Evolutionary conservation across 1,140 invertebrate genomes (phyloP), one percentile per base, ranked within the genome.

Genomic region (Nasonia giraulti): DNA sequence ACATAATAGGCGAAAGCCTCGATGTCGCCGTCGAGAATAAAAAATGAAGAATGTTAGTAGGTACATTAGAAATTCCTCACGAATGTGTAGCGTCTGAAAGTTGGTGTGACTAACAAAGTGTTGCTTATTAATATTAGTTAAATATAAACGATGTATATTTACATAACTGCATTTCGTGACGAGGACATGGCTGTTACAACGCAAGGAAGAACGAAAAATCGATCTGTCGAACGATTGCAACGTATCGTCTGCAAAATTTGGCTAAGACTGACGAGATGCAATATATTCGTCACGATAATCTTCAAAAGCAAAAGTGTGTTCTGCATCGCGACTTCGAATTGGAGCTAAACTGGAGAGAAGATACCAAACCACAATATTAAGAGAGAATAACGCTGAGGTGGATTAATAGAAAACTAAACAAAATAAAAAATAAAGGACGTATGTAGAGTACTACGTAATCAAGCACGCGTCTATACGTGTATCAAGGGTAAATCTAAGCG

Each of bases 111-210:
- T 84, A 73, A 79, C 27, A 37, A 84, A 84, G 82, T 62, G 66
- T 84, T 73, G 47, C 44, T 84, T 84, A 84, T 78, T 84, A 40
- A 55, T 84, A 79, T 79, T 79, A 84, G 20, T 84, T 83, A 14
- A n/a, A 44, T 27, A 44, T 62, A 62, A 4, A 37, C 3, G 33
- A 37, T 20, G 17, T n/a, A n/a, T 62, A 7, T n/a, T 6, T 62
- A 62, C 17, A 2, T 7, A 20, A 68, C 40, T 50, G 55, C 20
- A 62, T 62, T 83, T 78, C 23, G 23, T 69, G 14, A 78, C 20
- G n/a, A 66, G 27, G 8, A 47, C 40, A 12, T 10, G 55, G 20
- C 20, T 62, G n/a, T 55, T 55, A 74, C 0, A 66, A 66, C 14
- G 20, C 62, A 66, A 2, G 62, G 14, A 66, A 66, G 62, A 27